These are phyloP conservation scores for Crepidodera aurea DNA, from an alignment of 2,888 invertebrate species.

Conservation along the genomic window DNA sequence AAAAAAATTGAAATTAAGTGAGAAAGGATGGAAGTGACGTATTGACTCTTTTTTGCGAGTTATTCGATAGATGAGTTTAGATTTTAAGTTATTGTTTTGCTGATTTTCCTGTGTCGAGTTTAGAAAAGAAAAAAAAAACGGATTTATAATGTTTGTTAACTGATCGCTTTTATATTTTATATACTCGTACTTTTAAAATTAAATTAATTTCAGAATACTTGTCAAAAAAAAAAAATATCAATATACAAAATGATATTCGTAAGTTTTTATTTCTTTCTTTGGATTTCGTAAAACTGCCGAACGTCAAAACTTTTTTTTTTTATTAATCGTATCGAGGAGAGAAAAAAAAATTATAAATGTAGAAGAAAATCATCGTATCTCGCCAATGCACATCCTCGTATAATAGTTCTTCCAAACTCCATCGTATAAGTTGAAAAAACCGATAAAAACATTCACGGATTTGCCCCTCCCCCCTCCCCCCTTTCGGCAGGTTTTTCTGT, in stretches of 20 bases:
- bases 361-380: too few relatives aligned
- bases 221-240: constrained; percentile 6
- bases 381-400: too few relatives aligned
- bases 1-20: not conserved
- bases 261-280: constrained; percentile 6
- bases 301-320: not conserved
- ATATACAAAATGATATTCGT: constrained; percentile 7
- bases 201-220: constrained; percentile 31
- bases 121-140: constrained; percentile 29
- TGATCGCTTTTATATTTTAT: constrained; percentile 38
- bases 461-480: too few relatives aligned
- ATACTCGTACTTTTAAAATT: constrained; percentile 35
- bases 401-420: too few relatives aligned
- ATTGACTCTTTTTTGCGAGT: not conserved
- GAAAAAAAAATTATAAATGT: too few relatives aligned
- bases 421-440: too few relatives aligned
- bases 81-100: constrained; percentile 34
- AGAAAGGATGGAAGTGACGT: not conserved
- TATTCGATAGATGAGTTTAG: constrained; percentile 20
- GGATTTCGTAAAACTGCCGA: not conserved
- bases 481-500: too few relatives aligned
- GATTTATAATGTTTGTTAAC: constrained; percentile 40
- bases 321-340: not conserved
- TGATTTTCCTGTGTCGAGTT: constrained; percentile 29
- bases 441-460: too few relatives aligned